phyloP scores from a whole-genome alignment of 2,113 vertebrate species.

The Cygnus atratus region DNA sequence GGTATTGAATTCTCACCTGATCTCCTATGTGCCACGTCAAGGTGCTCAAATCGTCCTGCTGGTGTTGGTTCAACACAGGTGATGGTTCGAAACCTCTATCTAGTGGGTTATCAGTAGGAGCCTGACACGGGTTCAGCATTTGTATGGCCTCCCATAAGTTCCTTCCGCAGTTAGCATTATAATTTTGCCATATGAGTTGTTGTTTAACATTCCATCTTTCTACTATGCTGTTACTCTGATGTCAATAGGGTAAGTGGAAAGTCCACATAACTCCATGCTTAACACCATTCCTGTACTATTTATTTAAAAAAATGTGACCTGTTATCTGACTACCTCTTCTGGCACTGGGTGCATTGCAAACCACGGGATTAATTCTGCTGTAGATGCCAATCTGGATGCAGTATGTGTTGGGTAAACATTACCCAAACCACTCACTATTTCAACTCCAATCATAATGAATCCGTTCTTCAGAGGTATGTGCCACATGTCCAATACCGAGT shows the following conservation, averaged over 20 bases:
- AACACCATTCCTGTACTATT: not conserved
- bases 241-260: not conserved
- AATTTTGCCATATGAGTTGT: not conserved
- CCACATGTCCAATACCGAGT: not conserved
- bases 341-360: not conserved
- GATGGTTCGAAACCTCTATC: not conserved
- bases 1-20: not conserved
- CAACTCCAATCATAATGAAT: not conserved
- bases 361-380: not conserved
- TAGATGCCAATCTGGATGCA: not conserved
- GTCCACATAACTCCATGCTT: not conserved
- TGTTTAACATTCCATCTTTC: not conserved
- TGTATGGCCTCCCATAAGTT: not conserved
- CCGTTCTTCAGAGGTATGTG: not conserved
- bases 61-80: not conserved
- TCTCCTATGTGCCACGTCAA: not conserved
- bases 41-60: not conserved
- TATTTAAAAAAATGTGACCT: not conserved
- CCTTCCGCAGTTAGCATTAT: not conserved
- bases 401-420: not conserved
- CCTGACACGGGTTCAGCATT: not conserved
- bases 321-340: not conserved
- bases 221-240: not conserved
- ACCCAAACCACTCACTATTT: not conserved
- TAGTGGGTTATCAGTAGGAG: not conserved